These are phyloP conservation scores for Limosa lapponica DNA, from an alignment of 2,797 vertebrate genomes.

Conservation along the genomic window DNA sequence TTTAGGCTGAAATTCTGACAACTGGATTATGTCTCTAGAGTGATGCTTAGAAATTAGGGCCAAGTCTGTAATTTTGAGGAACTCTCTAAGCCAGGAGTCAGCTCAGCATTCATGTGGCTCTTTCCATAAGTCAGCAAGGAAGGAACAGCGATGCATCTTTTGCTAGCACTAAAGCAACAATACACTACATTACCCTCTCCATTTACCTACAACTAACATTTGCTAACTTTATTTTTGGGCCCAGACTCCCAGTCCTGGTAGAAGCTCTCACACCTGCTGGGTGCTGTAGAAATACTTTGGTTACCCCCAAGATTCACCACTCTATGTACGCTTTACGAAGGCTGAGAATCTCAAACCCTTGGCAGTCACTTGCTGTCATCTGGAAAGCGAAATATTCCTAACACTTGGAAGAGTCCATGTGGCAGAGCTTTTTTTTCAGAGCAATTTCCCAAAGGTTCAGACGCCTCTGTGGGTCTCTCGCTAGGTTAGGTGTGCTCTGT, in stretches of 20 bases:
- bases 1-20: background rate
- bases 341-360: background rate
- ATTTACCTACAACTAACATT: background rate
- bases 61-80: background rate
- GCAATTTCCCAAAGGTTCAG: background rate
- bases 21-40: background rate
- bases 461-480: background rate
- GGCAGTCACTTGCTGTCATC: background rate
- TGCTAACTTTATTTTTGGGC: background rate
- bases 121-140: background rate
- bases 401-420: background rate
- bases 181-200: background rate
- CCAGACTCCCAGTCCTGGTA: background rate
- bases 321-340: background rate
- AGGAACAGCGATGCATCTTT: background rate
- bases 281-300: background rate
- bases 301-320: background rate
- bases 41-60: background rate
- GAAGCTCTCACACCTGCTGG: background rate
- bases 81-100: background rate
- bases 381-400: background rate
- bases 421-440: background rate
- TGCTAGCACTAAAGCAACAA: background rate
- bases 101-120: background rate
- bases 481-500: background rate